Percentiles rank a stretch among this genome's conserved stretches.
phyloP scores from a whole-genome alignment of 2,113 vertebrate species.

The Phrynosoma blainvillii region DNA sequence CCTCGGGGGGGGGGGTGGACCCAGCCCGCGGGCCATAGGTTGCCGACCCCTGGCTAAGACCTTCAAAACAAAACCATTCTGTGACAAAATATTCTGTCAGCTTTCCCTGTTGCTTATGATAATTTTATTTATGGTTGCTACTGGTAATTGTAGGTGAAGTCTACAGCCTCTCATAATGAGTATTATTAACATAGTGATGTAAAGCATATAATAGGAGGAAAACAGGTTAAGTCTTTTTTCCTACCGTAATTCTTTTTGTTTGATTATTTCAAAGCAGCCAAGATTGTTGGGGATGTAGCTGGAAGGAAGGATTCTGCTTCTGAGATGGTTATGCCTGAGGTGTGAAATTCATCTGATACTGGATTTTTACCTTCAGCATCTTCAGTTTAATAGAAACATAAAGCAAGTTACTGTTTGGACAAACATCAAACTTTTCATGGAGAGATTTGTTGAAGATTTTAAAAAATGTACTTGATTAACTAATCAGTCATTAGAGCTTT shows the following conservation, averaged over 20 bases:
- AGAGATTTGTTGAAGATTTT: background rate
- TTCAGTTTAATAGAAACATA: background rate
- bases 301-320: background rate
- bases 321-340: fast-evolving
- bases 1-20: no score
- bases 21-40: no score
- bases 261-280: background rate
- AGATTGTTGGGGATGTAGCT: background rate
- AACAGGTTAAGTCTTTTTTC: background rate
- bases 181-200: background rate
- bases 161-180: background rate
- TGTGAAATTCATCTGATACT: slow-evolving; percentile 33
- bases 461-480: background rate
- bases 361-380: background rate
- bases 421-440: slow-evolving; percentile 3
- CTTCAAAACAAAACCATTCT: no score
- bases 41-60: no score
- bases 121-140: background rate
- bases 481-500: background rate
- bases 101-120: background rate
- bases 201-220: background rate
- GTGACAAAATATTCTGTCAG: fast-evolving
- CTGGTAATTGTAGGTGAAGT: background rate
- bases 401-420: slow-evolving; percentile 13
- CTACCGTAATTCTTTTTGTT: no score